Conservation (phyloP, 2,797 vertebrate genomes). For the Chanos chanos region DNA sequence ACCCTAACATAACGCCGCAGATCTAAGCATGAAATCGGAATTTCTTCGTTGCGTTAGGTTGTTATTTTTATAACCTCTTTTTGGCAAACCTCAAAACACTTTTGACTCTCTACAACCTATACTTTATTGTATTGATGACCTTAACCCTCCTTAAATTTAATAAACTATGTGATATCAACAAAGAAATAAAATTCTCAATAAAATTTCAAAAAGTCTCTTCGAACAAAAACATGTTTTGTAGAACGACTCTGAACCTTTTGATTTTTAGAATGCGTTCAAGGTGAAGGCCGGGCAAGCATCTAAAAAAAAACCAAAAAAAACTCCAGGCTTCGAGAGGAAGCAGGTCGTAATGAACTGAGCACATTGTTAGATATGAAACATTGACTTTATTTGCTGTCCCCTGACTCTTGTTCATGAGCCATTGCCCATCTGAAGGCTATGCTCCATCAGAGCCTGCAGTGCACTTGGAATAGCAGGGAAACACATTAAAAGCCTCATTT, state of each 20-base stretch:
- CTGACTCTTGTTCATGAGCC: slow-evolving; percentile 42
- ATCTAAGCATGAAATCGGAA: slow-evolving; percentile 38
- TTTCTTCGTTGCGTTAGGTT: slow-evolving; percentile 27
- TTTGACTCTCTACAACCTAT: slow-evolving; percentile 6
- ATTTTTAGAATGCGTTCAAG: too few relatives aligned
- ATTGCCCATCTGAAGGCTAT: slow-evolving; percentile 41
- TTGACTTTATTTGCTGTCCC: slow-evolving; percentile 35
- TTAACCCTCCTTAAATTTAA: slow-evolving; percentile 22
- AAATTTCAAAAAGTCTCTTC: too few relatives aligned
- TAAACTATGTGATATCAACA: slow-evolving; percentile 22
- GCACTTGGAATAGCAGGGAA: slow-evolving; percentile 39
- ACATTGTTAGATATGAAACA: slow-evolving; percentile 36
- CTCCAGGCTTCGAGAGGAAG: slow-evolving; percentile 21
- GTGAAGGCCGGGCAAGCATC: too few relatives aligned
- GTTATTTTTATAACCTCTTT: slow-evolving; percentile 34
- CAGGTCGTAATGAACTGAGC: slow-evolving; percentile 38
- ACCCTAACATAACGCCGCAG: slow-evolving; percentile 33
- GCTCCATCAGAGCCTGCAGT: slow-evolving; percentile 34
- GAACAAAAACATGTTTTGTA: too few relatives aligned
- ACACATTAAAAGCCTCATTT: slow-evolving; percentile 49
- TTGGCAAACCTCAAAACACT: slow-evolving; percentile 32
- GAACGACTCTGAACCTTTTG: too few relatives aligned
- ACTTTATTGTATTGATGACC: slow-evolving; percentile 20
- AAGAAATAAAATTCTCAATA: not conserved
- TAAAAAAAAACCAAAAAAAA: too few relatives aligned